Evolutionary conservation across 1,140 invertebrate genomes (phyloP).

Genomic region (Zaprionus africanus): DNA sequence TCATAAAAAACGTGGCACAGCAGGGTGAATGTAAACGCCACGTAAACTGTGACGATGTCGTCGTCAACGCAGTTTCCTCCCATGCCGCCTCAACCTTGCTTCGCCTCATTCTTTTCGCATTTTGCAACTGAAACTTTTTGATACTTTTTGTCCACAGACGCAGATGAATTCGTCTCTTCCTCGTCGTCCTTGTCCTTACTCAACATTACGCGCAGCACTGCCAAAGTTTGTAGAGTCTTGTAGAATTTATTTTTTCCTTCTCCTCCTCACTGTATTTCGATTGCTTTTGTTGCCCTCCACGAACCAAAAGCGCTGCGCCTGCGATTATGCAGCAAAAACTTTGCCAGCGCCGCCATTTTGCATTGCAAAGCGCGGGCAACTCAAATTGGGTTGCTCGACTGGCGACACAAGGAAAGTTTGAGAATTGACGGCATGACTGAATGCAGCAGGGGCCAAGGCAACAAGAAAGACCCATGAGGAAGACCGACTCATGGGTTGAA

Average conservation of each 20-base stretch:
- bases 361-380: slow-evolving; percentile 76
- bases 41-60: slow-evolving; percentile 67
- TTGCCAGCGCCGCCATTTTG: slow-evolving; percentile 69
- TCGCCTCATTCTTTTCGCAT: slow-evolving; percentile 69
- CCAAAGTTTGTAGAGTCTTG: slow-evolving; percentile 60
- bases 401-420: slow-evolving; percentile 44
- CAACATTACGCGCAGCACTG: slow-evolving; percentile 72
- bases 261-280: slow-evolving; percentile 13
- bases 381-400: slow-evolving; percentile 73
- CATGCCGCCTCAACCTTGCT: slow-evolving; percentile 22
- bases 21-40: slow-evolving; percentile 68
- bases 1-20: slow-evolving; percentile 57
- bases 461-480: background rate
- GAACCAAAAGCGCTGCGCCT: slow-evolving; percentile 73
- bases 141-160: slow-evolving; percentile 68
- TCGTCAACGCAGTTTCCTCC: slow-evolving; percentile 18
- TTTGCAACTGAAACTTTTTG: slow-evolving; percentile 70
- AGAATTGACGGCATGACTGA: slow-evolving; percentile 54
- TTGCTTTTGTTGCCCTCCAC: slow-evolving; percentile 58
- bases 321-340: slow-evolving; percentile 81
- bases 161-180: slow-evolving; percentile 75
- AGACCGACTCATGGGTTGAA: background rate
- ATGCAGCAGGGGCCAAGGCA: slow-evolving; percentile 10
- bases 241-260: slow-evolving; percentile 29
- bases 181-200: slow-evolving; percentile 26